A percentile compares a stretch with the other conserved stretches of the same genome.
These are phyloP conservation scores for Scarus forsteni DNA, from an alignment of 2,797 vertebrate species.

Conservation along the genomic window DNA sequence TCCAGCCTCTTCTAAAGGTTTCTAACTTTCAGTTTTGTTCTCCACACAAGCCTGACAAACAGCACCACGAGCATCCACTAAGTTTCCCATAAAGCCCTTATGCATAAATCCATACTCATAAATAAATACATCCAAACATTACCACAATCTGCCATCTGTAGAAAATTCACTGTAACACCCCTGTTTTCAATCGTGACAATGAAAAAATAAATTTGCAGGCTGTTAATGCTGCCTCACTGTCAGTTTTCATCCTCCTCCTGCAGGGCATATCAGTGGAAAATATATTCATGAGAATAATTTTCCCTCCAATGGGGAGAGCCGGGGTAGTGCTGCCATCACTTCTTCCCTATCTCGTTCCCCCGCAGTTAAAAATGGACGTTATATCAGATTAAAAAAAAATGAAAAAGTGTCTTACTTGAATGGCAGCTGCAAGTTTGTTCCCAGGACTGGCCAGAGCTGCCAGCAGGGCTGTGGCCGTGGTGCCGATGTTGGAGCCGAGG, in stretches of 20 bases:
- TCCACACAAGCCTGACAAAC: not conserved
- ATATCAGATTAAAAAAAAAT: not conserved
- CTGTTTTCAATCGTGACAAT: not conserved
- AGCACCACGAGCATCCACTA: not conserved
- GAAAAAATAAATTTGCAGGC: constrained; percentile 1
- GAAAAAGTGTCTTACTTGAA: constrained; percentile 74
- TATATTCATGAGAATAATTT: constrained; percentile 23
- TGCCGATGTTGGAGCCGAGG: constrained; percentile 86
- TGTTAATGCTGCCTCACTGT: not conserved
- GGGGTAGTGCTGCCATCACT: not conserved
- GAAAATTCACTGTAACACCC: not conserved
- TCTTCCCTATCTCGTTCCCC: not conserved
- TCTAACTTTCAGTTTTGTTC: not conserved
- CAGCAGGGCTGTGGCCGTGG: constrained; percentile 85
- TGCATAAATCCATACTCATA: constrained; percentile 14
- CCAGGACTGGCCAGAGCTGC: constrained; percentile 85
- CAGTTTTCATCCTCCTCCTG: constrained; percentile 5
- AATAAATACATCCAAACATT: not conserved
- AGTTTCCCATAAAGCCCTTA: not conserved
- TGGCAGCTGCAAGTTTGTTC: constrained; percentile 80
- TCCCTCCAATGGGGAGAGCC: not conserved
- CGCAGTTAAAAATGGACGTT: not conserved
- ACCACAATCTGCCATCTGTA: constrained; percentile 1
- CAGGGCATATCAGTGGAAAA: constrained; percentile 20
- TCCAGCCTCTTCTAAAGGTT: not conserved